phyloP scores from a whole-genome alignment of 1,140 invertebrate genomes.

The Platorchestia sp. region DNA sequence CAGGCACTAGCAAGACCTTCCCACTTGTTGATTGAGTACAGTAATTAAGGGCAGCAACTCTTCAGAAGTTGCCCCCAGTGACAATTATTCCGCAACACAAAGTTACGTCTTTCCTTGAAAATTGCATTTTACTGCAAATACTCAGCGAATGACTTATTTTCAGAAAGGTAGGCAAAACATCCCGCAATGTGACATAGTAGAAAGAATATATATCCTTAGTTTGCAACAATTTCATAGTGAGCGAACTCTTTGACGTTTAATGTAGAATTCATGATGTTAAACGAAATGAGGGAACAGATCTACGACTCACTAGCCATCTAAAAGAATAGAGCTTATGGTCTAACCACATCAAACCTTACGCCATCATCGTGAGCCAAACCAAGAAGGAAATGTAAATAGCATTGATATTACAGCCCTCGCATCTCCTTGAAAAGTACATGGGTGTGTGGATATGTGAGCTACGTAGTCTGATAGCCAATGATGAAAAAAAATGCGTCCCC shows the following conservation, averaged over 20 bases:
- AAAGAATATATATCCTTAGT: neutral
- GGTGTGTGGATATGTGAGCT: no score
- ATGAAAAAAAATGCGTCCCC: no score
- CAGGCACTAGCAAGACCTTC: neutral
- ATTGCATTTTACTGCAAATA: neutral
- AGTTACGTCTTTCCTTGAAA: neutral
- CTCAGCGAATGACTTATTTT: neutral
- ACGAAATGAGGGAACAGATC: neutral
- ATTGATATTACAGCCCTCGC: no score
- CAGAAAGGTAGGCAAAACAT: neutral
- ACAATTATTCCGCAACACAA: conserved; percentile 18
- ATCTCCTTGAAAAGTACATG: no score
- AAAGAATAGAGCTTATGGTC: neutral
- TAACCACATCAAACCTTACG: neutral
- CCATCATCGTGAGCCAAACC: no score
- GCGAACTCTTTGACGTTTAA: neutral
- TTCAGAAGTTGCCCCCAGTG: neutral
- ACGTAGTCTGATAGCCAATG: no score
- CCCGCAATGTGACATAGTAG: neutral
- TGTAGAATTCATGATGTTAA: neutral
- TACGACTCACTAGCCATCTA: neutral
- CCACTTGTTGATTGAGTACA: conserved; percentile 42
- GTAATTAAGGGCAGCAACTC: conserved; percentile 32
- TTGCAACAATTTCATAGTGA: neutral
- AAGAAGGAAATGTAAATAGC: no score